Percentiles rank a stretch among this genome's conserved stretches.
Conservation (phyloP, 2,113 vertebrate genomes). For the Epinephelus fuscoguttatus region DNA sequence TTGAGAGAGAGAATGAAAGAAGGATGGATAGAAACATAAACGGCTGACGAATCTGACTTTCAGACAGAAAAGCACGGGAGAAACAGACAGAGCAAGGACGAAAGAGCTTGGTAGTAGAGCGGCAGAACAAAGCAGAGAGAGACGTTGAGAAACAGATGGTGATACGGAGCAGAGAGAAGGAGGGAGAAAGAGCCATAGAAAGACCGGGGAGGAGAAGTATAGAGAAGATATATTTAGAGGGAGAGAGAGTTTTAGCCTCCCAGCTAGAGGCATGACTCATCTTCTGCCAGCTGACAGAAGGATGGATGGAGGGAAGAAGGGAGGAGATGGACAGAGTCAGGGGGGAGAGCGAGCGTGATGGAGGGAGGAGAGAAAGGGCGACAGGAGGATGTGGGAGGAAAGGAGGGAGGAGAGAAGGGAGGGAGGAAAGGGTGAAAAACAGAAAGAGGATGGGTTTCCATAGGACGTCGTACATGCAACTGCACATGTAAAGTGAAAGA, state of each 20-base stretch:
- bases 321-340: constrained; percentile 62
- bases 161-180: constrained; percentile 59
- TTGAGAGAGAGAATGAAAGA: constrained; percentile 14
- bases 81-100: constrained; percentile 27
- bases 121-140: constrained; percentile 67
- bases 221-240: constrained; percentile 79
- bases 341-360: constrained; percentile 6
- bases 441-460: constrained; percentile 54
- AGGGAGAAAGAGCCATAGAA: constrained; percentile 62
- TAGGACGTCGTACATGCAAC: constrained; percentile 39
- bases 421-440: constrained; percentile 21
- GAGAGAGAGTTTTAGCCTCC: constrained; percentile 73
- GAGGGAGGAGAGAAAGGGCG: constrained; percentile 25
- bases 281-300: constrained; percentile 82
- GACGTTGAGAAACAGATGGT: constrained; percentile 72
- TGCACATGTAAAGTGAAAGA: constrained; percentile 45
- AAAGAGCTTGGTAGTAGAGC: constrained; percentile 24
- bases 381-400: neutral
- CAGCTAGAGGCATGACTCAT: constrained; percentile 84
- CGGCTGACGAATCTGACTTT: constrained; percentile 46
- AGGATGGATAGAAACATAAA: constrained; percentile 24
- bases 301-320: constrained; percentile 72
- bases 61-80: constrained; percentile 32
- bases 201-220: constrained; percentile 63
- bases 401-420: constrained; percentile 15